Evolutionary conservation across 2,113 vertebrate genomes (phyloP).

Genomic region (Cyprinodon tularosa): DNA sequence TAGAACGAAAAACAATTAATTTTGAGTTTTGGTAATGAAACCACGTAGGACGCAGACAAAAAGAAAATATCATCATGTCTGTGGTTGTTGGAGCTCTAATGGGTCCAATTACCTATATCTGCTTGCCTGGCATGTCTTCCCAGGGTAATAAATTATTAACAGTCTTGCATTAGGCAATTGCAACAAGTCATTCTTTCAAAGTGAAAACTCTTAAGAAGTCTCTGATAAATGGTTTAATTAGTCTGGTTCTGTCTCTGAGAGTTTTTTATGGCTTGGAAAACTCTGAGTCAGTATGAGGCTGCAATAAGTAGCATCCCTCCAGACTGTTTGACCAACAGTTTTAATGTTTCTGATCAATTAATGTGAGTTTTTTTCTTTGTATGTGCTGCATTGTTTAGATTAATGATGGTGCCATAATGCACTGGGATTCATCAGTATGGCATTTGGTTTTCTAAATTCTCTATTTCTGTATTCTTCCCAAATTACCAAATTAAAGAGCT

Average conservation of each 20-base stretch:
- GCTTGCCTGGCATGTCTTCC: not conserved
- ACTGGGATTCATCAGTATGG: slow-evolving; percentile 19
- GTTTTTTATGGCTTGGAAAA: not conserved
- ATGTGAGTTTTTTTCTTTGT: not conserved
- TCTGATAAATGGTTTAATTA: not conserved
- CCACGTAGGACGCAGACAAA: not conserved
- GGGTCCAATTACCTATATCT: not conserved
- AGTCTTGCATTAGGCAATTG: not conserved
- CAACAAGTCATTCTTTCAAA: not conserved
- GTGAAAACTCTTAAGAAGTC: not conserved
- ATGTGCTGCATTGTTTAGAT: slow-evolving; percentile 24
- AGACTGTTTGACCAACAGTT: not conserved
- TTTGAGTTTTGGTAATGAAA: not conserved
- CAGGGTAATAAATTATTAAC: slow-evolving; percentile 10
- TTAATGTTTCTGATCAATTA: slow-evolving; percentile 4
- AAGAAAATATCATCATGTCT: slow-evolving; percentile 1
- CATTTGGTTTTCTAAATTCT: slow-evolving; percentile 34
- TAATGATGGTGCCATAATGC: slow-evolving; percentile 1
- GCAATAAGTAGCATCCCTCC: not conserved
- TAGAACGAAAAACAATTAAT: not conserved
- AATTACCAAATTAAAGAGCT: not conserved
- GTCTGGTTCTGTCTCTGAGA: not conserved
- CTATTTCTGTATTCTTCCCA: slow-evolving; percentile 2
- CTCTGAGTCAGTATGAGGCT: not conserved
- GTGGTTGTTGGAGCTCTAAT: not conserved